phyloP scores from a whole-genome alignment of 2,888 invertebrate species.

The Hyalella azteca region DNA sequence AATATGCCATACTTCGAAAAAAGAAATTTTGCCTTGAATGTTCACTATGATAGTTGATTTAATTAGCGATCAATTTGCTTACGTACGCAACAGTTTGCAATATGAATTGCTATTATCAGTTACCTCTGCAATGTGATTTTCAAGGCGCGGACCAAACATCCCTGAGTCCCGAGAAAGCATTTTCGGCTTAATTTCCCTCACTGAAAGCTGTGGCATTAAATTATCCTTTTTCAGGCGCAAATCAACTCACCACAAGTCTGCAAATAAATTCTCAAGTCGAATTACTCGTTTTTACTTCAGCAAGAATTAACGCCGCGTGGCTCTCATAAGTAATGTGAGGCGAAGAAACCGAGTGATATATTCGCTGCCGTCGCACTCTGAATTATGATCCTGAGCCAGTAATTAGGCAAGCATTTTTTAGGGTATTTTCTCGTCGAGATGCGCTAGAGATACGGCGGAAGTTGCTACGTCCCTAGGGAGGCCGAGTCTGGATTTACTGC shows the following conservation, averaged over 20 bases:
- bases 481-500: neutral
- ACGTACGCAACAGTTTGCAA: no score
- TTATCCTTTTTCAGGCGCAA: conserved; percentile 6
- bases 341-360: conserved; percentile 28
- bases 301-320: conserved; percentile 19
- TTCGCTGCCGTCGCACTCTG: conserved; percentile 13
- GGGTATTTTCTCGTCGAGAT: conserved; percentile 18
- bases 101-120: no score
- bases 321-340: conserved; percentile 25
- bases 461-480: conserved; percentile 13
- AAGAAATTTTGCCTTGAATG: no score
- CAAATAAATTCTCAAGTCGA: conserved; percentile 12
- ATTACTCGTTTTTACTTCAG: neutral
- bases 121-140: no score
- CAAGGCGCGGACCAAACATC: no score
- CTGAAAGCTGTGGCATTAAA: neutral
- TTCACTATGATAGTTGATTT: no score
- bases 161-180: no score
- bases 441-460: conserved; percentile 15
- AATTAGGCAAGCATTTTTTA: conserved; percentile 27
- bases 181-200: no score
- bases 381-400: conserved; percentile 35
- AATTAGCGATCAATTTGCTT: no score
- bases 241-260: conserved; percentile 21
- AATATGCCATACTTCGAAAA: no score